Percentiles rank a stretch among this genome's conserved stretches.
Conservation (phyloP, 2,888 invertebrate species). For the Apotomis betuletana region DNA sequence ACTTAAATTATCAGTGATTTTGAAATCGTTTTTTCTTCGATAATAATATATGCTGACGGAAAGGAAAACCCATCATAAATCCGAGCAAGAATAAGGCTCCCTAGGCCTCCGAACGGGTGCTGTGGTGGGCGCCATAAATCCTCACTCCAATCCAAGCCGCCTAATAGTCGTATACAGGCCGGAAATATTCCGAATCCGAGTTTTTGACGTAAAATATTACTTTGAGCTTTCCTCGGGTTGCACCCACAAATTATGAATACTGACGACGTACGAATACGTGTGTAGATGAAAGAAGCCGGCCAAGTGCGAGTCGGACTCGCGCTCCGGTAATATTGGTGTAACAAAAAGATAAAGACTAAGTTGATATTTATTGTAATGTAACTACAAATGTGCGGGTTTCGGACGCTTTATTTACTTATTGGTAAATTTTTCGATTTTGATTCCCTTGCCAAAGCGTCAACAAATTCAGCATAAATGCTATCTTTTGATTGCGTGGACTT, state of each 20-base stretch:
- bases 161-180: conserved; percentile 44
- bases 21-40: no score
- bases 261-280: background rate
- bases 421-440: no score
- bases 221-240: conserved; percentile 27
- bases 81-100: conserved; percentile 8
- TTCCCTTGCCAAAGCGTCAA: no score
- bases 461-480: no score
- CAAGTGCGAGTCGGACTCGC: no score
- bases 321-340: no score
- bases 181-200: conserved; percentile 48
- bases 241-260: background rate
- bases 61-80: conserved; percentile 33
- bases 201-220: conserved; percentile 50
- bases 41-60: conserved; percentile 25
- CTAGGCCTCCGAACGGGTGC: conserved; percentile 45
- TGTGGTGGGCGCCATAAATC: conserved; percentile 51
- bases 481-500: no score
- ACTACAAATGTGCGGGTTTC: no score
- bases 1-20: no score
- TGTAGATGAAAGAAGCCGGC: background rate
- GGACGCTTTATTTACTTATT: no score
- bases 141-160: conserved; percentile 45
- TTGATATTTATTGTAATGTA: no score
- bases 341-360: no score